Percentiles rank a stretch among this genome's conserved stretches.
These are phyloP conservation scores for Aldabrachelys gigantea DNA, from an alignment of 2,113 vertebrate genomes.

Conservation along the genomic window DNA sequence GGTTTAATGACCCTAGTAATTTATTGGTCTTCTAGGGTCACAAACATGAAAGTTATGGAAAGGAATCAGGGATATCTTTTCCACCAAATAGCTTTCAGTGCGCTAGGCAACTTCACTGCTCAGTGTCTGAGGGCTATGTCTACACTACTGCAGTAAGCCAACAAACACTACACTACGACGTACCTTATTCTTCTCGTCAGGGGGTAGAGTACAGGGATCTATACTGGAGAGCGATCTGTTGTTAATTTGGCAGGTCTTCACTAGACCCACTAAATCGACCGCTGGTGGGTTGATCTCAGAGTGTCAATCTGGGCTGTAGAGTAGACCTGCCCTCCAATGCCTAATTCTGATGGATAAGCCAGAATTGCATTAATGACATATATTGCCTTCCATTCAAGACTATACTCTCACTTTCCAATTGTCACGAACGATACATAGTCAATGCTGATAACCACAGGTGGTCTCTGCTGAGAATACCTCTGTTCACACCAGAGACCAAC, in stretches of 20 bases:
- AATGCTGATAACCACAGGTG: background rate
- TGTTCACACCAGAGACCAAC: background rate
- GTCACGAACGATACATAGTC: background rate
- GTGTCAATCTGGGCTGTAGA: too few relatives aligned
- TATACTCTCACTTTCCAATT: background rate
- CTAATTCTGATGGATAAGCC: background rate
- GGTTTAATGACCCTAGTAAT: background rate
- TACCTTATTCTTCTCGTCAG: too few relatives aligned
- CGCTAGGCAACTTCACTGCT: background rate
- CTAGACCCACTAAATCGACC: too few relatives aligned
- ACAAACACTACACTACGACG: too few relatives aligned
- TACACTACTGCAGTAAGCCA: too few relatives aligned
- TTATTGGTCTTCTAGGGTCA: background rate
- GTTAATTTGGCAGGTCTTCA: too few relatives aligned
- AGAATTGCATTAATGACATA: background rate
- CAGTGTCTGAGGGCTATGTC: background rate
- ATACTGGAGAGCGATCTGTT: too few relatives aligned
- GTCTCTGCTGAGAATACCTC: background rate
- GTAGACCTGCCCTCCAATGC: background rate
- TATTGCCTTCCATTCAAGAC: background rate
- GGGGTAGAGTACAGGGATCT: too few relatives aligned
- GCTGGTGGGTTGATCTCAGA: too few relatives aligned
- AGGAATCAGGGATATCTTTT: background rate
- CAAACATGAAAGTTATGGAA: background rate
- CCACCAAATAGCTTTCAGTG: background rate